Conservation (phyloP, 2,888 invertebrate species). For the Hyposoter didymator region DNA sequence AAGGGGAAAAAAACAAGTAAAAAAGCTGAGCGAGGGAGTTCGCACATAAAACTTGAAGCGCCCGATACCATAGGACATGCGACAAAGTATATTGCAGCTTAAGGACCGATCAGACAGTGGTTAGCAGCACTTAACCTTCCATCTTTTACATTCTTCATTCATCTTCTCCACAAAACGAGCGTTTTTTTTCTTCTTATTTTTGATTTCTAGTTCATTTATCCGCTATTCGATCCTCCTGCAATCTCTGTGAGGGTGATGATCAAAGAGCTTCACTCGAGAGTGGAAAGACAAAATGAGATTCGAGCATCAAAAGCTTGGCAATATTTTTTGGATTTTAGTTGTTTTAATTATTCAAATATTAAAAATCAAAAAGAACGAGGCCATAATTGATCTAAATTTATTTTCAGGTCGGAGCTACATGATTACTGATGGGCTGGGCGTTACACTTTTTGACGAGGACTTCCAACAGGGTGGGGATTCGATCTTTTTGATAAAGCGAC, state of each 20-base stretch:
- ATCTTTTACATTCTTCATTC: constrained; percentile 24
- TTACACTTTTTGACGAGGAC: background rate
- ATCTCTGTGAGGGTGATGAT: constrained; percentile 1
- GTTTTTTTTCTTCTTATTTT: constrained; percentile 2
- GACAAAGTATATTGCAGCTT: background rate
- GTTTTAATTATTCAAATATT: too few relatives aligned
- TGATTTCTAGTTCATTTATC: constrained; percentile 37
- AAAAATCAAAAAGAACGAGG: too few relatives aligned
- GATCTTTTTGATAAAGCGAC: background rate
- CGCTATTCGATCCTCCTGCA: constrained; percentile 30
- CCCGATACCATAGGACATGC: constrained; percentile 4
- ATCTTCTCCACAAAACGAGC: background rate
- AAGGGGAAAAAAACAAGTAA: constrained; percentile 3
- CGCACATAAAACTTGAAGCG: constrained; percentile 43
- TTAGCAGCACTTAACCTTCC: constrained; percentile 59
- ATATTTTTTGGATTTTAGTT: background rate
- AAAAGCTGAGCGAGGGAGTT: constrained; percentile 22
- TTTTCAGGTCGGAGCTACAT: background rate
- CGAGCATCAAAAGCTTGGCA: background rate
- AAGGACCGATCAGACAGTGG: constrained; percentile 58
- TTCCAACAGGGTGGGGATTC: background rate
- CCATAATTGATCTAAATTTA: too few relatives aligned
- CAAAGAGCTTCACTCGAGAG: constrained; percentile 2
- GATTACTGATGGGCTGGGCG: background rate
- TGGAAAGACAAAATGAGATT: background rate